Percentiles rank a stretch among this genome's conserved stretches.
Conservation (phyloP, 2,113 vertebrate species). For the Lepus europaeus region DNA sequence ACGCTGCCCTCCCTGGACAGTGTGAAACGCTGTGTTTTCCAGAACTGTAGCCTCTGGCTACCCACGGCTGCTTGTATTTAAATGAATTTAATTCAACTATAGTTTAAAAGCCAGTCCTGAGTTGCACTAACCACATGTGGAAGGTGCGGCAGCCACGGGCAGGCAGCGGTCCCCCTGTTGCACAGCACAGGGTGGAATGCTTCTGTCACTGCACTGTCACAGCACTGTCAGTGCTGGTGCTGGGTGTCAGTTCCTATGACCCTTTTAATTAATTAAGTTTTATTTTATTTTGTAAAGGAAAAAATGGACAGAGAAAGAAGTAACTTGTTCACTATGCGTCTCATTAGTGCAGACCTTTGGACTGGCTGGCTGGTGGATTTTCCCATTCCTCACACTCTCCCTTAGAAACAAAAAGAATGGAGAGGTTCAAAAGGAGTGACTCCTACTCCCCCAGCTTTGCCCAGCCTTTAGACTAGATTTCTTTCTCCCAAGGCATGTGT, state of each 20-base stretch:
- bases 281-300: conserved; percentile 45
- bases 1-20: not conserved
- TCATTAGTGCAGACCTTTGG: not conserved
- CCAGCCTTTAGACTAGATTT: conserved; percentile 33
- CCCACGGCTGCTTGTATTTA: not conserved
- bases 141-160: not conserved
- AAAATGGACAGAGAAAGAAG: conserved; percentile 25
- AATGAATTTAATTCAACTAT: conserved; percentile 43
- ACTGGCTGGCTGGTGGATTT: not conserved
- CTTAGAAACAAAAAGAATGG: conserved; percentile 3
- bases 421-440: conserved; percentile 48
- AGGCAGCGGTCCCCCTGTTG: not conserved
- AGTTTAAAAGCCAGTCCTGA: conserved; percentile 39
- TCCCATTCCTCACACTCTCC: not conserved
- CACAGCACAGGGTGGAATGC: not conserved
- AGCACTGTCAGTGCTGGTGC: not conserved
- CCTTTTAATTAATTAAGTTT: conserved; percentile 26
- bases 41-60: not conserved
- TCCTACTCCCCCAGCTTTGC: not conserved
- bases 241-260: not conserved
- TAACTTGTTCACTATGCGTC: not conserved
- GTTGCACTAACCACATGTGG: not conserved
- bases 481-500: conserved; percentile 49
- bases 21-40: not conserved
- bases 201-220: not conserved